A percentile compares a stretch with the other conserved stretches of the same genome.
Evolutionary conservation across 2,113 vertebrate genomes (phyloP).

Genomic region (Melanostigma gelatinosum): DNA sequence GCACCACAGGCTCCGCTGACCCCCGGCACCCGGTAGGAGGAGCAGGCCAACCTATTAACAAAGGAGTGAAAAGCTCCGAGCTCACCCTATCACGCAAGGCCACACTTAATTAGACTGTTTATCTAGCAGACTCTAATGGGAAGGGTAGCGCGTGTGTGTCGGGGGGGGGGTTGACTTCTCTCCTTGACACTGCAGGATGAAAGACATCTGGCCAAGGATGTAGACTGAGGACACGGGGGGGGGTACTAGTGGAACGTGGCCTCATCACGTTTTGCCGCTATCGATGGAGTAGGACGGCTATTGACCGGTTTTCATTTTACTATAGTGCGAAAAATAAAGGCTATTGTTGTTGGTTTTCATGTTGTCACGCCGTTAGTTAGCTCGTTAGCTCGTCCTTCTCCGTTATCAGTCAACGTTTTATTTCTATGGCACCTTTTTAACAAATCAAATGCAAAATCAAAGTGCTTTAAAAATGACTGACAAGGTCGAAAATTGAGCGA

Average conservation of each 20-base stretch:
- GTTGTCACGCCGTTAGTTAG: too few relatives aligned
- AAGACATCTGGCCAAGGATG: constrained; percentile 71
- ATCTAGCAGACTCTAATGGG: constrained; percentile 67
- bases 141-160: constrained; percentile 21
- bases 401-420: too few relatives aligned
- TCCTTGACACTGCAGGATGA: constrained; percentile 69
- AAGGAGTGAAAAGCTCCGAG: constrained; percentile 60
- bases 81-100: constrained; percentile 66
- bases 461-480: too few relatives aligned
- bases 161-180: constrained; percentile 45
- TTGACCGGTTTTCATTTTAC: background rate
- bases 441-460: too few relatives aligned
- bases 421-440: too few relatives aligned
- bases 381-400: background rate
- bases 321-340: background rate
- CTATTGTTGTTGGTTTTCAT: too few relatives aligned
- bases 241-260: constrained; percentile 23
- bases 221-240: constrained; percentile 20
- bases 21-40: constrained; percentile 55
- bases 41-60: constrained; percentile 66
- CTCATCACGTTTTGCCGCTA: background rate
- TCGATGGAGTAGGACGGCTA: background rate
- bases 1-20: constrained; percentile 55
- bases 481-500: too few relatives aligned
- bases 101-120: constrained; percentile 77